Evolutionary conservation across 2,113 vertebrate genomes (phyloP), one percentile per base, ranked within the genome.

Genomic region (Nipponia nippon): DNA sequence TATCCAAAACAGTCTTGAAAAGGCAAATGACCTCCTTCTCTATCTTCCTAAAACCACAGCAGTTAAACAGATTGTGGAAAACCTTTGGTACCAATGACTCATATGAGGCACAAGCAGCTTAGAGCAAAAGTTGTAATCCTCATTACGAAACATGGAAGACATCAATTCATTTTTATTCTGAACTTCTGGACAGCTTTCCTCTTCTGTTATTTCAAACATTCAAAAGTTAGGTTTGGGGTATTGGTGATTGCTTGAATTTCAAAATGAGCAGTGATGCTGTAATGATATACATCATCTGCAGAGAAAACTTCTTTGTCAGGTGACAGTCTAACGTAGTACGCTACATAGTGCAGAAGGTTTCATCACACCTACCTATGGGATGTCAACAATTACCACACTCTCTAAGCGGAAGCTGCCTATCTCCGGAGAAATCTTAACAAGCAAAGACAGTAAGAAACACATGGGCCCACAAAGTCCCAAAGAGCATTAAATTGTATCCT

Each of bases 401-500:
- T 59, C 47, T 82, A 89, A 85, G 70, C 2, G 4, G 83, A 88
- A 88, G 46, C 66, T 52, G 59, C 61, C 77, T 87, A 91, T 89
- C 89, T 87, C 77, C 25, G 2, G 67, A 88, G 61, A 88, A 85
- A 95, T 81, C 69, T 66, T 89, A 90, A 88, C 47, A 93, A 83
- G 78, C 18, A 72, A 84, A 91, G 66, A 87, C 87, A 87, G 53
- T 32, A 88, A 95, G 79, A 93, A 93, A 95, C n/a, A 73, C 20
- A 42, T 69, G 59, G 58, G 19, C n/a, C 7, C 67, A 86, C 46
- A 82, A 96, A 90, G 56, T 90, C 94, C 58, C 90, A 70, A 71
- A 83, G 76, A 96, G 34, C 38, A 63, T 90, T 92, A 96, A 92
- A 62, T 44, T 85, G 62, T 71, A 95, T 82, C 92, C 91, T 82